phyloP scores from a whole-genome alignment of 2,797 vertebrate species.

The Choloepus didactylus region DNA sequence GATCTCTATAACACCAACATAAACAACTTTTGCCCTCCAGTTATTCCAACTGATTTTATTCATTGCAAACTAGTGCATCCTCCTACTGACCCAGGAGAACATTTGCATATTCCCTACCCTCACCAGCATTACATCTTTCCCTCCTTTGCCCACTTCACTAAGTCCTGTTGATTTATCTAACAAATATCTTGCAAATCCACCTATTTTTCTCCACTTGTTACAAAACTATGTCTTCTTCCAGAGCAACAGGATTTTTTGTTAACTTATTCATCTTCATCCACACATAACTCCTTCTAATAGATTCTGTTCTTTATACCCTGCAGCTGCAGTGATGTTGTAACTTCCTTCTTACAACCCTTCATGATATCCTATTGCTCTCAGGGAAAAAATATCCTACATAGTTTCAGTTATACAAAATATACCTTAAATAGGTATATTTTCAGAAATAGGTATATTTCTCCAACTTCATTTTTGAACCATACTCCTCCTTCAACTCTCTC shows the following conservation, averaged over 20 bases:
- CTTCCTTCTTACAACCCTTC: neutral
- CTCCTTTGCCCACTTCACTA: neutral
- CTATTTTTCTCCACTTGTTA: neutral
- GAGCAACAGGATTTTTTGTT: neutral
- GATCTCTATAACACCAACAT: neutral
- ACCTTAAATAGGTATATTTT: too few species aligned
- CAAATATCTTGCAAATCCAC: constrained; percentile 7
- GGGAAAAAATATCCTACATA: neutral
- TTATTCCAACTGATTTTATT: neutral
- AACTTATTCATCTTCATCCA: neutral
- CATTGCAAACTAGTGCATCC: neutral
- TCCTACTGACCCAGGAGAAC: neutral
- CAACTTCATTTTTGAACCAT: neutral
- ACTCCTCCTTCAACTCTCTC: neutral
- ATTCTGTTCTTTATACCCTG: neutral
- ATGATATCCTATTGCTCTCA: neutral
- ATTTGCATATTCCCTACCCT: neutral
- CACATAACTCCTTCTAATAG: neutral
- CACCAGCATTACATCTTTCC: neutral
- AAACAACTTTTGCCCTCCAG: neutral
- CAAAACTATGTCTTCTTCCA: neutral
- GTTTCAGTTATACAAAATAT: neutral
- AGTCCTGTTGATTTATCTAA: neutral
- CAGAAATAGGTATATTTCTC: neutral
- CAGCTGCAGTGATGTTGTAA: neutral